Evolutionary conservation across 2,797 vertebrate species (phyloP).

Genomic region (Macropodus opercularis): DNA sequence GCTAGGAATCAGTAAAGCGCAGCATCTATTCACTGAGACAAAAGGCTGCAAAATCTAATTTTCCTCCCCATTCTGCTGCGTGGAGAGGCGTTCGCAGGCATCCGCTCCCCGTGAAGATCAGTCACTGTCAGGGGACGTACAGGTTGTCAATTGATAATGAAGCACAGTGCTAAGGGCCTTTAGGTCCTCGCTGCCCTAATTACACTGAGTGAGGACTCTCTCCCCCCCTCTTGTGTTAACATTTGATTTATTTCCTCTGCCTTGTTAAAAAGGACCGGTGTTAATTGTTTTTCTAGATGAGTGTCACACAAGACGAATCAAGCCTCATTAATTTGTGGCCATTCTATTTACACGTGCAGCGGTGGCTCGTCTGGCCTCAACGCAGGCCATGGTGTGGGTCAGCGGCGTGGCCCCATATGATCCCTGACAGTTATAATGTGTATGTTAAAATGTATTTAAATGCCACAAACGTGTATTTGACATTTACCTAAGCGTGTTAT

Average conservation of each 20-base stretch:
- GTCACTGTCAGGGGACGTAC: conserved; percentile 85
- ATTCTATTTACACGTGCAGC: conserved; percentile 72
- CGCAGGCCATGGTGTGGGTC: conserved; percentile 19
- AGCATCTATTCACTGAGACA: conserved; percentile 66
- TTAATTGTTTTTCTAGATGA: conserved; percentile 95
- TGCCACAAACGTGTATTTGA: too few relatives aligned
- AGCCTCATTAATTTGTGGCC: conserved; percentile 86
- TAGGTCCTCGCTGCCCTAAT: conserved; percentile 88
- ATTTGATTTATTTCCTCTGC: conserved; percentile 94
- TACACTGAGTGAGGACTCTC: conserved; percentile 87
- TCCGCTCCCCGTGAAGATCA: conserved; percentile 70
- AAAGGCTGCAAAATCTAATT: conserved; percentile 73
- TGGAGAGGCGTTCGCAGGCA: conserved; percentile 67
- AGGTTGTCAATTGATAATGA: conserved; percentile 89
- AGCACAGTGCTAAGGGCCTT: conserved; percentile 83
- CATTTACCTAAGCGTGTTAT: too few relatives aligned
- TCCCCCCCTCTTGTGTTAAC: conserved; percentile 90
- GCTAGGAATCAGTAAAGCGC: conserved; percentile 50
- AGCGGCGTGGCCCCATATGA: too few relatives aligned
- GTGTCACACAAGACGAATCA: conserved; percentile 87
- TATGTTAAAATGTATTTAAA: too few relatives aligned
- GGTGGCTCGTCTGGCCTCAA: conserved; percentile 75
- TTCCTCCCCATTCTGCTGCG: conserved; percentile 57
- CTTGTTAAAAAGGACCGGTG: conserved; percentile 86
- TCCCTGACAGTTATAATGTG: too few relatives aligned